Evolutionary conservation across 2,113 vertebrate species (phyloP).

Genomic region (Jacana jacana): DNA sequence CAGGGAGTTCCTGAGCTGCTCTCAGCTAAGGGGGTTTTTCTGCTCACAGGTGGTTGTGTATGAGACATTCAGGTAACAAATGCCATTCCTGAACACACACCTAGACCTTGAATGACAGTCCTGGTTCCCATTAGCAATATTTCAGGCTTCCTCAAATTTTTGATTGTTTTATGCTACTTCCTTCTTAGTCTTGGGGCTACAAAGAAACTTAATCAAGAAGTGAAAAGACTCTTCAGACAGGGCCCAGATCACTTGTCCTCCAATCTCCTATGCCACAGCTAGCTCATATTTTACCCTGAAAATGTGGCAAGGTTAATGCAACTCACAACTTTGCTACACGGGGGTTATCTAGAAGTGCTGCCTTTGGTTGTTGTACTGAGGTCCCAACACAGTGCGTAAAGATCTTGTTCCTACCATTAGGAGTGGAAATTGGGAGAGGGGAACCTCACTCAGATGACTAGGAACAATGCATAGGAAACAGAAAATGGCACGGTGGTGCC

Average conservation of each 20-base stretch:
- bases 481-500: not conserved
- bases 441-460: not conserved
- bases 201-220: not conserved
- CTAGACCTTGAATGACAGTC: not conserved
- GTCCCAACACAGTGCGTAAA: not conserved
- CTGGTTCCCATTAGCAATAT: not conserved
- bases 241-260: not conserved
- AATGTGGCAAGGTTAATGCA: not conserved
- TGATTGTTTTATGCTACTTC: not conserved
- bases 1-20: not conserved
- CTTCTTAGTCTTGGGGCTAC: not conserved
- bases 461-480: not conserved
- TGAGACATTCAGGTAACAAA: not conserved
- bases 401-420: not conserved
- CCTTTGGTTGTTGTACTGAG: not conserved
- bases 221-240: not conserved
- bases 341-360: accelerated
- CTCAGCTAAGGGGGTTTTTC: not conserved
- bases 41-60: not conserved
- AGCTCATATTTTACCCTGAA: not conserved
- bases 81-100: not conserved
- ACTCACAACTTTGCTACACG: not conserved
- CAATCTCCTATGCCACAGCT: not conserved
- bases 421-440: not conserved
- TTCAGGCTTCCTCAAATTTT: not conserved